Evolutionary conservation across 1,140 invertebrate genomes (phyloP).

Genomic region (Drosophila albomicans): DNA sequence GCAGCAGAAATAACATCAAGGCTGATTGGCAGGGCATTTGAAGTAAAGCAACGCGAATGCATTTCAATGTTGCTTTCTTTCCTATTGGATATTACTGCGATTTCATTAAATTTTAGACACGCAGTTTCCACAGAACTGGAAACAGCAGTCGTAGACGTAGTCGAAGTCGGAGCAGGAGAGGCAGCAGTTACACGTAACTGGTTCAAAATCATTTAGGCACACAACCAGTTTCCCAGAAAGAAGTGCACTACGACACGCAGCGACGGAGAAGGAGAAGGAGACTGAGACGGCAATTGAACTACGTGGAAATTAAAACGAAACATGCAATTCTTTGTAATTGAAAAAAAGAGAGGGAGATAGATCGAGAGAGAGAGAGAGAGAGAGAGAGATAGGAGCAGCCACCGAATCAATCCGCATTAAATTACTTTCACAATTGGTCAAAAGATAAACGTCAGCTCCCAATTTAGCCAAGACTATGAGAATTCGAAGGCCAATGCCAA

Average conservation of each 20-base stretch:
- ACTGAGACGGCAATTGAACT: slow-evolving; percentile 61
- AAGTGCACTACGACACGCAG: background rate
- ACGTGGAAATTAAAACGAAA: slow-evolving; percentile 79
- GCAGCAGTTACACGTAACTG: slow-evolving; percentile 61
- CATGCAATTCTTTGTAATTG: slow-evolving; percentile 80
- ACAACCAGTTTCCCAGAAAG: background rate
- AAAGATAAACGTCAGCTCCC: slow-evolving; percentile 66
- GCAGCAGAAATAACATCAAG: background rate
- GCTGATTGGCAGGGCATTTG: slow-evolving; percentile 34
- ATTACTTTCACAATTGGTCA: slow-evolving; percentile 82
- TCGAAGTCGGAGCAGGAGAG: slow-evolving; percentile 8
- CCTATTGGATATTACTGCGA: slow-evolving; percentile 54
- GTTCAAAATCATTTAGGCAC: slow-evolving; percentile 74
- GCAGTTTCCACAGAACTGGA: slow-evolving; percentile 72
- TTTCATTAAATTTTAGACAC: slow-evolving; percentile 83
- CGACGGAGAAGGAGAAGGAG: slow-evolving; percentile 57
- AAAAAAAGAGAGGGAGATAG: slow-evolving; percentile 43
- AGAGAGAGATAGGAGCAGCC: slow-evolving; percentile 3
- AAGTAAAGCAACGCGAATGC: slow-evolving; percentile 46
- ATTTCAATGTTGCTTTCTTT: slow-evolving; percentile 61
- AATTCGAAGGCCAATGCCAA: slow-evolving; percentile 32
- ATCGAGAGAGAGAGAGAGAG: slow-evolving; percentile 5
- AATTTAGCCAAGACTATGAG: slow-evolving; percentile 45
- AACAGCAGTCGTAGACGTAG: slow-evolving; percentile 4
- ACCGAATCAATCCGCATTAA: slow-evolving; percentile 69